Conservation (phyloP, 2,888 invertebrate species). For the Cecidostiba fungosa region DNA sequence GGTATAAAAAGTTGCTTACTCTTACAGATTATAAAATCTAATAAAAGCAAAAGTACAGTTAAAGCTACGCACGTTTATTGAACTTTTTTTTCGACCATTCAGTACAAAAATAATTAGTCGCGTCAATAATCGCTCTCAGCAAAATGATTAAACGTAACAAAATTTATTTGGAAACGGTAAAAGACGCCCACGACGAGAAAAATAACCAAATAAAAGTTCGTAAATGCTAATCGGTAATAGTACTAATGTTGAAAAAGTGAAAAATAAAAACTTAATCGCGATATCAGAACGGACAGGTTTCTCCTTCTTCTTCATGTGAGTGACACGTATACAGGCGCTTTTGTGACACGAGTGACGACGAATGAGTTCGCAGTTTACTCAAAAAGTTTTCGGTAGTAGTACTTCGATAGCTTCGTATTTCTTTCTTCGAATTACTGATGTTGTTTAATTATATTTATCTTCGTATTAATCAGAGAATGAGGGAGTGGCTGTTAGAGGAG, state of each 20-base stretch:
- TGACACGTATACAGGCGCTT: conserved; percentile 67
- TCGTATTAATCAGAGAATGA: conserved; percentile 58
- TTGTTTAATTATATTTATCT: conserved; percentile 44
- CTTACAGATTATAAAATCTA: conserved; percentile 14
- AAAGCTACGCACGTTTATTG: not conserved
- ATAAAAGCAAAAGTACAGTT: conserved; percentile 24
- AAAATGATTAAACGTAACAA: conserved; percentile 22
- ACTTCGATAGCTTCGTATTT: conserved; percentile 44
- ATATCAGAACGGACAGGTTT: not conserved
- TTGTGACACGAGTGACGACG: conserved; percentile 66
- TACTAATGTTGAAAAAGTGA: not conserved
- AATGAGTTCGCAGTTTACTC: conserved; percentile 42
- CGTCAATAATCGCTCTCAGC: conserved; percentile 31
- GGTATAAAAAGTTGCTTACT: conserved; percentile 37
- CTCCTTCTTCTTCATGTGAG: conserved; percentile 6
- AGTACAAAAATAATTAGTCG: conserved; percentile 49
- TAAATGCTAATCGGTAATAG: conserved; percentile 12
- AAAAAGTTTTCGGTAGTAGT: conserved; percentile 52
- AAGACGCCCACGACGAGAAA: conserved; percentile 7
- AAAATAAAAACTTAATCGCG: conserved; percentile 26
- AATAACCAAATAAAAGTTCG: conserved; percentile 25
- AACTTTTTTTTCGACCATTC: not conserved
- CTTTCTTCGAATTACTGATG: conserved; percentile 54
- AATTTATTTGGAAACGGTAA: not conserved
- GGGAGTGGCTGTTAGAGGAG: not conserved